These are phyloP conservation scores for Tangara arthus DNA, from an alignment of 2,797 vertebrate genomes.

Conservation along the genomic window DNA sequence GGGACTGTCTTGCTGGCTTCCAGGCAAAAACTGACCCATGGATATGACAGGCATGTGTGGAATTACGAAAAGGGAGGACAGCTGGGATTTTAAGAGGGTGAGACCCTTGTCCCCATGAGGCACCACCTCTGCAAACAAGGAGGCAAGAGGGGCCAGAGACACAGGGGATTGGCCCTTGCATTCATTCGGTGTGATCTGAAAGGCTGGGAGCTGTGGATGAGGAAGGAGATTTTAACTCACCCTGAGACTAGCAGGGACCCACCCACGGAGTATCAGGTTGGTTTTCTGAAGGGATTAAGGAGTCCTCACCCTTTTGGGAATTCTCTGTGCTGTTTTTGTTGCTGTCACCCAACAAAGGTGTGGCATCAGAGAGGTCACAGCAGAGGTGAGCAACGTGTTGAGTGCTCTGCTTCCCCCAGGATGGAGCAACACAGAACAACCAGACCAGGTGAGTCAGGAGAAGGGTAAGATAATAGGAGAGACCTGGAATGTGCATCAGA, in stretches of 20 bases:
- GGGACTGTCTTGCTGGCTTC: background rate
- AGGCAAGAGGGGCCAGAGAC: background rate
- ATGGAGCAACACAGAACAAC: conserved; percentile 53
- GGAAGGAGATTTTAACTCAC: conserved; percentile 65
- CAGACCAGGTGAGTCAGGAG: conserved; percentile 61
- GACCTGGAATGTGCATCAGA: background rate
- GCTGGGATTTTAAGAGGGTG: background rate
- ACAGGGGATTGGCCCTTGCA: background rate
- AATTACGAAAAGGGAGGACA: background rate
- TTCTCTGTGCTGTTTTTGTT: conserved; percentile 74
- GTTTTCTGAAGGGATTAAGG: conserved; percentile 75
- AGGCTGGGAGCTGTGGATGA: conserved; percentile 46
- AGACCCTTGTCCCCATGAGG: background rate
- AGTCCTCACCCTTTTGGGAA: conserved; percentile 77
- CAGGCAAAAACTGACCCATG: background rate
- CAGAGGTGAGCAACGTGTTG: conserved; percentile 62
- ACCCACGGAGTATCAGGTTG: conserved; percentile 71
- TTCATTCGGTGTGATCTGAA: background rate
- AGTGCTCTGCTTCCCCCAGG: conserved; percentile 51
- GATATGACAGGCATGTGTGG: background rate
- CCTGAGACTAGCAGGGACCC: conserved; percentile 64
- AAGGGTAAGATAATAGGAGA: conserved; percentile 13
- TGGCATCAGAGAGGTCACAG: conserved; percentile 69
- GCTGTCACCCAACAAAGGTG: conserved; percentile 75
- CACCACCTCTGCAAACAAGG: background rate